Percentiles rank a stretch among this genome's conserved stretches.
Evolutionary conservation across 1,140 invertebrate species (phyloP).

Genomic region (Muscidifurax raptorellus): DNA sequence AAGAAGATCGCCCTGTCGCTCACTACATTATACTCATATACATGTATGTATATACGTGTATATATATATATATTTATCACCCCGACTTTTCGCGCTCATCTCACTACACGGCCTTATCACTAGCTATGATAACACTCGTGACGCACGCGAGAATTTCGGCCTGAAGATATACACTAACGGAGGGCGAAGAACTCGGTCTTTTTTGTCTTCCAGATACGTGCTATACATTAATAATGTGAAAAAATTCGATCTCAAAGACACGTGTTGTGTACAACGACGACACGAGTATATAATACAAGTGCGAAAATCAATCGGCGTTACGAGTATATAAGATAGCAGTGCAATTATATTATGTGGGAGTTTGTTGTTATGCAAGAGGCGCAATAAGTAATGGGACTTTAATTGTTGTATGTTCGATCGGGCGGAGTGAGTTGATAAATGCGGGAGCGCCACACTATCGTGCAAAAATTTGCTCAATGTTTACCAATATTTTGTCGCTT

Average conservation of each 20-base stretch:
- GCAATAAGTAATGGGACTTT: constrained; percentile 26
- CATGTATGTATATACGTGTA: too few species aligned
- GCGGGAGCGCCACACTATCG: constrained; percentile 12
- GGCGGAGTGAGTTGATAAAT: constrained; percentile 25
- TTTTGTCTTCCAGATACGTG: not conserved
- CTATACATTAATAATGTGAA: not conserved
- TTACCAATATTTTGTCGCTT: constrained; percentile 47
- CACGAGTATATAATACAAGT: not conserved
- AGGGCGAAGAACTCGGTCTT: not conserved
- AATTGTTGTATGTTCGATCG: constrained; percentile 45
- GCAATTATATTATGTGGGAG: not conserved
- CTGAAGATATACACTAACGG: not conserved
- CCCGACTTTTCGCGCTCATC: not conserved
- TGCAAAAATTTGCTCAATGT: constrained; percentile 48
- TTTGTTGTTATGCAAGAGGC: not conserved
- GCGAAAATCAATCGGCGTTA: not conserved
- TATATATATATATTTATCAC: not conserved
- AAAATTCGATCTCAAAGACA: not conserved
- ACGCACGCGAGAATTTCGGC: constrained; percentile 34
- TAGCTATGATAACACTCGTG: not conserved
- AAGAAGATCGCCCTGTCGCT: constrained; percentile 21
- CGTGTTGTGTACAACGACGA: not conserved
- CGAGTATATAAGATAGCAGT: not conserved
- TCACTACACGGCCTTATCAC: not conserved
- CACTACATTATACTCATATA: not conserved